phyloP scores from a whole-genome alignment of 2,888 invertebrate genomes.

The Chalcis sispes region DNA sequence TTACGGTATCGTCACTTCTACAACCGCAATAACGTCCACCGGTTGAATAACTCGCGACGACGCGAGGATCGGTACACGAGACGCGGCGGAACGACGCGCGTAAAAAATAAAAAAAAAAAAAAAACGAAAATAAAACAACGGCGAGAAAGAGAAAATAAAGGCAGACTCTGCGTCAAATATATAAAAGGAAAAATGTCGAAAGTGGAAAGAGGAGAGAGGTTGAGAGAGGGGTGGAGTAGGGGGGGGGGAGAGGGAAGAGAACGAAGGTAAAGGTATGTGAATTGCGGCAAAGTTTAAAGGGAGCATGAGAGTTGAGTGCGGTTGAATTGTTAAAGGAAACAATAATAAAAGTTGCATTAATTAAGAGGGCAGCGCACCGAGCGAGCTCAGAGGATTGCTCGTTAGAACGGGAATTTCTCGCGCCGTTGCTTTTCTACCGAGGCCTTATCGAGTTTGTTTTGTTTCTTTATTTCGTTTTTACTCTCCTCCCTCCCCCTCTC shows the following conservation, averaged over 20 bases:
- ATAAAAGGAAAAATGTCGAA: conserved; percentile 6
- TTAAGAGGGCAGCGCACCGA: conserved; percentile 66
- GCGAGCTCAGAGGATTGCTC: conserved; percentile 60
- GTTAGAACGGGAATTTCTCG: conserved; percentile 62
- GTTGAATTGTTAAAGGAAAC: conserved; percentile 69
- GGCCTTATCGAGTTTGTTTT: conserved; percentile 60
- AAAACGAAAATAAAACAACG: neutral
- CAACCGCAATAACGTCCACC: conserved; percentile 15
- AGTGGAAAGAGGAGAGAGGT: neutral
- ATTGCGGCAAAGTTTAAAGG: conserved; percentile 56
- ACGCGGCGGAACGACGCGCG: neutral
- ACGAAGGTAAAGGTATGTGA: conserved; percentile 40
- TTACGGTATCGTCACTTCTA: neutral
- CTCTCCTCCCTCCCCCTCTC: neutral
- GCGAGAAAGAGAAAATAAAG: neutral
- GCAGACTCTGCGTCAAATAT: conserved; percentile 3
- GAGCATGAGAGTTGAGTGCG: conserved; percentile 58
- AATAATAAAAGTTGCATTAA: conserved; percentile 74
- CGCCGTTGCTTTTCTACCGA: conserved; percentile 60
- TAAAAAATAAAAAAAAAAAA: neutral
- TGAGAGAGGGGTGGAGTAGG: neutral
- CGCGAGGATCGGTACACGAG: neutral
- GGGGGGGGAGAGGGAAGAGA: neutral
- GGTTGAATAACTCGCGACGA: conserved; percentile 28
- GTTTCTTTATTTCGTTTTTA: conserved; percentile 59